Evolutionary conservation across 1,140 invertebrate species (phyloP), one percentile per base, ranked within the genome.

Genomic region (Zelostemma sp.): DNA sequence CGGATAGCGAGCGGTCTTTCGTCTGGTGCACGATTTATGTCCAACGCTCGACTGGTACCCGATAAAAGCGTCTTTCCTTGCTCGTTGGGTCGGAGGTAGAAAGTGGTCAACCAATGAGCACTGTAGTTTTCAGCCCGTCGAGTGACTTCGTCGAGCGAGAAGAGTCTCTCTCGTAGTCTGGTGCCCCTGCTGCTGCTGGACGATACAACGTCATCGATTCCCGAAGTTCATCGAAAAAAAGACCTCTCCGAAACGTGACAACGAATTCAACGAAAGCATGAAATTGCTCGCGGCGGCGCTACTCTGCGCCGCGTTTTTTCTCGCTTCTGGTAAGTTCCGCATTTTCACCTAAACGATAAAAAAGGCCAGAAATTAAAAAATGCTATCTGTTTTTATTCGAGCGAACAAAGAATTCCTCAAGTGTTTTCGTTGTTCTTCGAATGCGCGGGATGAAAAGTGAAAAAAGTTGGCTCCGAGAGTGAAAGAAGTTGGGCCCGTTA

Each of bases 21-120:
- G 56, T 25, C 18, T 43, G 45, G 38, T 47, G 47, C 15, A 17
- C 45, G 58, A 73, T 63, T 63, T 58, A 65, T 60, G 57, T 48
- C 40, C 55, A 68, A 31, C 11, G 28, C 62, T 72, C 68, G 69
- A 66, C 68, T 72, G 60, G 66, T 60, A 67, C 33, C 56, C 62
- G 69, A 72, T 73, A 76, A 76, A 81, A 73, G 73, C 67, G 67
- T 73, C 71, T 76, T 79, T 80, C 80, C 78, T 76, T 73, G 73
- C 46, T 68, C 61, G 68, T 68, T 68, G 75, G 47, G 68, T 63
- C 69, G 72, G 62, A 74, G 75, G 75, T 82, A 81, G 81, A 83
- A 83, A 83, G 81, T 83, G 75, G 79, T 83, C 81, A 81, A 69
- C 81, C 81, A 83, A 82, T 82, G 68, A 72, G 78, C 75, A 76